Percentiles rank a stretch among this genome's conserved stretches.
Evolutionary conservation across 2,113 vertebrate species (phyloP).

Genomic region (Podilymbus podiceps): DNA sequence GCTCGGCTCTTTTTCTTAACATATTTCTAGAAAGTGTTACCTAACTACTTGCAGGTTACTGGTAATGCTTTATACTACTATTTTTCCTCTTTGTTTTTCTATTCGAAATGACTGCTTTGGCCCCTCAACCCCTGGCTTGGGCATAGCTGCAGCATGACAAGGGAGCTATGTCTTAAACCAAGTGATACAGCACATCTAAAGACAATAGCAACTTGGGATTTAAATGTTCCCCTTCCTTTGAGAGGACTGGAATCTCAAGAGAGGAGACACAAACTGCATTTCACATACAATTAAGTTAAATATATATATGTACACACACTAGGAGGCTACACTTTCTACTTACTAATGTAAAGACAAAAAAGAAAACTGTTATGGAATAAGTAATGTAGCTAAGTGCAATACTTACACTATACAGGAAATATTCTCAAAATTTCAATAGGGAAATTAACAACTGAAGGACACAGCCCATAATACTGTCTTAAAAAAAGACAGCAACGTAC

Average conservation of each 20-base stretch:
- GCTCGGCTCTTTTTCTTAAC: neutral
- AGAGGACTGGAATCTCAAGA: neutral
- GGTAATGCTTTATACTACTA: neutral
- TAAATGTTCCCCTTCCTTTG: neutral
- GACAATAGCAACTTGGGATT: neutral
- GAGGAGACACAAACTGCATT: neutral
- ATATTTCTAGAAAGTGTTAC: neutral
- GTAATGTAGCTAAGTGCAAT: neutral
- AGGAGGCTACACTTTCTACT: neutral
- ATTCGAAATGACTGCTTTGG: neutral
- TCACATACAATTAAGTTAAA: neutral
- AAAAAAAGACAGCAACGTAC: accelerated
- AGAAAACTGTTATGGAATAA: neutral
- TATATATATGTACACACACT: neutral
- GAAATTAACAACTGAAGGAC: neutral
- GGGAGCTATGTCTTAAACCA: neutral
- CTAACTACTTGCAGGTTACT: neutral
- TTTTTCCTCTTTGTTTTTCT: neutral
- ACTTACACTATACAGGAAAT: neutral
- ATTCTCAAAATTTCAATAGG: neutral
- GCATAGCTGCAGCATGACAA: neutral
- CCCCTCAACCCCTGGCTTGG: neutral
- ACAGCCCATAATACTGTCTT: neutral
- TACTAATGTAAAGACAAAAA: neutral
- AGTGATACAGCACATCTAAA: neutral